Conservation (phyloP, 2,888 invertebrate genomes). For the Strigamia transsilvanica region DNA sequence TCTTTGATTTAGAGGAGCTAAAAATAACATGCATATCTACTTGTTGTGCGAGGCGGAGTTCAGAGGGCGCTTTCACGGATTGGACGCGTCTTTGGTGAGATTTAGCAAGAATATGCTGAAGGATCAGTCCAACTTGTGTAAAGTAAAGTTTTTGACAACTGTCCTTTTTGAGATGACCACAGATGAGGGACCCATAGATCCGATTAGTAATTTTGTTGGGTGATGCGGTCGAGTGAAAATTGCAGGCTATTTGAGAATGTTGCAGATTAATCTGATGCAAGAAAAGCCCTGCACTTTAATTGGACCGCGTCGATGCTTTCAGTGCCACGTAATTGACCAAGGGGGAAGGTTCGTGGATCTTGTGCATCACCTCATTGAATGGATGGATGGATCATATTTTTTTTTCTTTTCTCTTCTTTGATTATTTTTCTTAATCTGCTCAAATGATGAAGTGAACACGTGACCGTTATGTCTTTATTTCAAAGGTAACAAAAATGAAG, state of each 20-base stretch:
- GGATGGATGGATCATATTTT: background rate
- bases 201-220: slow-evolving; percentile 24
- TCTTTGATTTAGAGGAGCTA: background rate
- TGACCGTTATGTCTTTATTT: slow-evolving; percentile 10
- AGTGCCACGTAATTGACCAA: slow-evolving; percentile 31
- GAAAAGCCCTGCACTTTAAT: slow-evolving; percentile 33
- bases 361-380: slow-evolving; percentile 17
- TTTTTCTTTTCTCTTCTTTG: background rate
- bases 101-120: background rate
- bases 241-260: slow-evolving; percentile 33
- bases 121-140: background rate
- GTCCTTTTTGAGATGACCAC: slow-evolving; percentile 24
- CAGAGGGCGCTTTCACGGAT: background rate
- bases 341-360: background rate
- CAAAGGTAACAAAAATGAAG: slow-evolving; percentile 3
- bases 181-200: slow-evolving; percentile 19
- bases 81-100: background rate
- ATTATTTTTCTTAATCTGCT: background rate
- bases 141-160: slow-evolving; percentile 32
- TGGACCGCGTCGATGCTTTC: slow-evolving; percentile 34
- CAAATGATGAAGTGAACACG: slow-evolving; percentile 10
- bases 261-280: slow-evolving; percentile 33
- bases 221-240: slow-evolving; percentile 19
- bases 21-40: slow-evolving; percentile 13
- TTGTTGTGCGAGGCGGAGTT: slow-evolving; percentile 6